phyloP scores from a whole-genome alignment of 2,888 invertebrate genomes.

The Drepana falcataria region DNA sequence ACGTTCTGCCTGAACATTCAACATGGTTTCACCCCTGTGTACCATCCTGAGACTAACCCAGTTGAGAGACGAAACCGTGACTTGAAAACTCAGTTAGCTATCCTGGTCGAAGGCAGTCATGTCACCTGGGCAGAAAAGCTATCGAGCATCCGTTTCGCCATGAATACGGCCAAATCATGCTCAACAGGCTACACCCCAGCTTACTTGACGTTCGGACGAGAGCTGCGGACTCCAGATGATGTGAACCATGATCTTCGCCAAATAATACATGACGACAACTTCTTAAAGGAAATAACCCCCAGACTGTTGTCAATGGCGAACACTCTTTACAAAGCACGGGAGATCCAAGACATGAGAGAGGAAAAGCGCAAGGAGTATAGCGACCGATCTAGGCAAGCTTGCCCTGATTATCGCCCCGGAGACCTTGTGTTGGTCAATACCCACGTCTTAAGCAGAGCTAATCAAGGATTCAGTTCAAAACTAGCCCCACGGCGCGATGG shows the following conservation, averaged over 20 bases:
- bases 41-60: constrained; percentile 31
- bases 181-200: constrained; percentile 19
- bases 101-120: constrained; percentile 20
- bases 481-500: constrained; percentile 1
- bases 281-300: constrained; percentile 13
- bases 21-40: constrained; percentile 26
- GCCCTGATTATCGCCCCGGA: constrained; percentile 9
- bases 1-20: constrained; percentile 17
- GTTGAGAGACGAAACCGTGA: constrained; percentile 16
- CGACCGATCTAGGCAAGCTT: constrained; percentile 6
- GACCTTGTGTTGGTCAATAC: constrained; percentile 9
- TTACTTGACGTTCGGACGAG: constrained; percentile 24
- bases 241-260: constrained; percentile 7
- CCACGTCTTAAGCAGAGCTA: constrained; percentile 10
- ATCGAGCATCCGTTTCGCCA: constrained; percentile 22
- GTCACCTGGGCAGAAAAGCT: constrained; percentile 17
- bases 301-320: constrained; percentile 6
- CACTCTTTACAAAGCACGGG: constrained; percentile 6
- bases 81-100: constrained; percentile 23
- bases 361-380: constrained; percentile 10
- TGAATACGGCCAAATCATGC: constrained; percentile 16
- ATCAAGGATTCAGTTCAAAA: not conserved
- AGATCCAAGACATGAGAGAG: constrained; percentile 14
- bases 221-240: constrained; percentile 12
- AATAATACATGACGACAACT: constrained; percentile 9